Base-by-base conservation (phyloP, 1,140 invertebrate species). In the Druon quercuslanigerum region DNA sequence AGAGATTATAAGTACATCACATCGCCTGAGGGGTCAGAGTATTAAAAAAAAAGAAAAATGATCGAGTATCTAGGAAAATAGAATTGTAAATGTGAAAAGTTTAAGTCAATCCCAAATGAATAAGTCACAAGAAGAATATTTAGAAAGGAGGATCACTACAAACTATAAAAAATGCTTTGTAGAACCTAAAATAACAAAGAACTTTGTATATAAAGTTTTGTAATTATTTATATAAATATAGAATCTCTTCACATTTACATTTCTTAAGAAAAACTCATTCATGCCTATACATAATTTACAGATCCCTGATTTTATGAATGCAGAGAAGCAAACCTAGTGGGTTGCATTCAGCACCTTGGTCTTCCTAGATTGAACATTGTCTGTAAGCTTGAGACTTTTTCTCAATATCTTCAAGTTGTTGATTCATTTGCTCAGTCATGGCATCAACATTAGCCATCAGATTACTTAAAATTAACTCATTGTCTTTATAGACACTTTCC, bases 401-500 rank as follows among this genome's bases (percentile, higher is more conserved):
- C 8, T 91, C 90, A 17, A 92, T 91, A 19, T 88, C 87, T 0
- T 14, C 75, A 11, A 91, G 73, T 1, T 91, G 85, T 50, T 76
- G 83, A 14, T 88, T 84, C 85, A 92, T 91, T 66, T 89, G 83
- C 0, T 20, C 51, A 0, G 85, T 90, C 0, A 92, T 71, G 2
- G 71, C 40, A 46, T 91, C 88, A 4, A 92, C 87, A 3, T 90
- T 85, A 0, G 75, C 79, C 85, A 89, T 90, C 4, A 91, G 80
- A 14, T 89, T 85, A 11, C 80, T 74, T 0, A 92, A 71, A 8
- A 83, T 80, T 19, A 83, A 85, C 20, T 91, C 91, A 19, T 92
- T 92, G 9, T 90, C 91, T 16, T 81, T 88, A 33, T 92, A 91
- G 6, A 91, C 90, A 40, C 87, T 87, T 19, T 91, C 91, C 91